These are phyloP conservation scores for Frieseomelitta varia DNA, from an alignment of 1,140 invertebrate genomes.

Conservation along the genomic window DNA sequence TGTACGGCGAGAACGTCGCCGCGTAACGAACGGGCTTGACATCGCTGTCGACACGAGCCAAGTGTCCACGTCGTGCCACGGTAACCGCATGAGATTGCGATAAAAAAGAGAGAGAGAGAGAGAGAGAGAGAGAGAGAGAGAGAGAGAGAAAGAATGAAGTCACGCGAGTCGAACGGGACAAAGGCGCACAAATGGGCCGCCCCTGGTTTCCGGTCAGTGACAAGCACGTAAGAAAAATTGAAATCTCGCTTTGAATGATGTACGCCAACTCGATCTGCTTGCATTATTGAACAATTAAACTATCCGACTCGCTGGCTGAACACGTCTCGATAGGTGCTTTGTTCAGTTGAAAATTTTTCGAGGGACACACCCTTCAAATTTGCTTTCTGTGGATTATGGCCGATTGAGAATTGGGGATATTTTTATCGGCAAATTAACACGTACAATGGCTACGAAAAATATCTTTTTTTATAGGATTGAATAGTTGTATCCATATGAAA, in stretches of 20 bases:
- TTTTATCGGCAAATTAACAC: background rate
- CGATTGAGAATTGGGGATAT: background rate
- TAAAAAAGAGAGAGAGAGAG: background rate
- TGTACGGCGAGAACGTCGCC: background rate
- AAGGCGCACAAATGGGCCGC: slow-evolving; percentile 15
- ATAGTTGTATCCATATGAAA: background rate
- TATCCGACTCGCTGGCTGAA: slow-evolving; percentile 47
- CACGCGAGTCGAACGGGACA: slow-evolving; percentile 24
- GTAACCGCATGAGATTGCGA: background rate
- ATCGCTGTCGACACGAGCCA: background rate
- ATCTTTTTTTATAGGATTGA: background rate
- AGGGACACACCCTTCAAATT: slow-evolving; percentile 41
- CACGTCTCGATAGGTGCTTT: slow-evolving; percentile 71
- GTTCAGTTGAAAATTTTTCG: slow-evolving; percentile 73
- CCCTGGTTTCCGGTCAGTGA: slow-evolving; percentile 23
- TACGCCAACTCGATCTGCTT: background rate
- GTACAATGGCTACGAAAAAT: background rate
- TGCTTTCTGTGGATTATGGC: background rate
- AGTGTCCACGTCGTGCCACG: background rate
- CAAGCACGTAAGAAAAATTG: slow-evolving; percentile 21
- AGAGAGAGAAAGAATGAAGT: background rate
- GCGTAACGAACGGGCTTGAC: slow-evolving; percentile 26
- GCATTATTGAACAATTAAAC: slow-evolving; percentile 69
- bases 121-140: too few relatives aligned
- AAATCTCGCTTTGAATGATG: slow-evolving; percentile 9